Evolutionary conservation across 2,113 vertebrate genomes (phyloP).

Genomic region (Butorides virescens): DNA sequence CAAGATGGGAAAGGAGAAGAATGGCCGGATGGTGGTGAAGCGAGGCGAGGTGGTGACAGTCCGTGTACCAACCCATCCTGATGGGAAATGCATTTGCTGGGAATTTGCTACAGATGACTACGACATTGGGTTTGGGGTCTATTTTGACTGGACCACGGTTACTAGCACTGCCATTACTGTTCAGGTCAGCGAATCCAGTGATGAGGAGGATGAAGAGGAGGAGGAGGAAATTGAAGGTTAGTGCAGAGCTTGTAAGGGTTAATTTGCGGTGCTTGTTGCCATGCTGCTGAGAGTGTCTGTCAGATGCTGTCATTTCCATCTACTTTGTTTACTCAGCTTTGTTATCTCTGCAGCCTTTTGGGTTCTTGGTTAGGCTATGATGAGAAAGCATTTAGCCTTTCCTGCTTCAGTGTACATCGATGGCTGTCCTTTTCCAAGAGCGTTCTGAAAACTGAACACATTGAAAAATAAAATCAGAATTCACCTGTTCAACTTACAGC

Average conservation of each 20-base stretch:
- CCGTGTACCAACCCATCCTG: constrained; percentile 90
- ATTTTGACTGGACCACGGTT: constrained; percentile 95
- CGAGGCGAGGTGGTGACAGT: constrained; percentile 95
- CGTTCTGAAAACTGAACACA: background rate
- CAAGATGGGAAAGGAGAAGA: constrained; percentile 88
- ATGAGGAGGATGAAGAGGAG: constrained; percentile 96
- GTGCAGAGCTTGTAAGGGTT: background rate
- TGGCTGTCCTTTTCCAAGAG: background rate
- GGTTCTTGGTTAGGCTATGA: background rate
- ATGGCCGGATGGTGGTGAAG: constrained; percentile 89
- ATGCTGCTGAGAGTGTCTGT: background rate
- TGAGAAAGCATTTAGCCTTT: background rate
- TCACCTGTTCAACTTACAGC: background rate
- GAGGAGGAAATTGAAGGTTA: constrained; percentile 87
- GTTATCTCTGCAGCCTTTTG: background rate
- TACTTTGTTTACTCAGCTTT: background rate
- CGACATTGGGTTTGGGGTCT: constrained; percentile 96
- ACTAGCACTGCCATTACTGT: constrained; percentile 93
- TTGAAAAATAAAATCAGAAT: background rate
- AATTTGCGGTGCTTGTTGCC: background rate
- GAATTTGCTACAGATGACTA: constrained; percentile 97
- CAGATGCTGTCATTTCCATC: background rate
- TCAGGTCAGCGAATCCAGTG: constrained; percentile 96
- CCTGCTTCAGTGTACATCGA: background rate
- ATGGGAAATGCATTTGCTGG: constrained; percentile 94